These are phyloP conservation scores for Hetaerina titia DNA, from an alignment of 2,888 invertebrate species.

Conservation along the genomic window DNA sequence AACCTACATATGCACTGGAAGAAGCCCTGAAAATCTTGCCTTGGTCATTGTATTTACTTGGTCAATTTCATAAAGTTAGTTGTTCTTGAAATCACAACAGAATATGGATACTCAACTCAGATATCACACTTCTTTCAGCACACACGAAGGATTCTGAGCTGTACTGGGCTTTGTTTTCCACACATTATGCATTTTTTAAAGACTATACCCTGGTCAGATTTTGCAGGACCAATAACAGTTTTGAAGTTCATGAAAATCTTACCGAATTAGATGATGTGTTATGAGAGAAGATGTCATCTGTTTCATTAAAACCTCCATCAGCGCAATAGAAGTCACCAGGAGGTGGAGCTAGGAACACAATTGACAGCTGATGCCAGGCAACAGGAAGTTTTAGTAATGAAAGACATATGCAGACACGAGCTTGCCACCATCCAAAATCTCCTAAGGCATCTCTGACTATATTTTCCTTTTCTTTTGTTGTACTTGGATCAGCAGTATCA, in stretches of 20 bases:
- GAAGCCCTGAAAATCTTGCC: too few relatives aligned
- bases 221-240: neutral
- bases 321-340: conserved; percentile 81
- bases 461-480: conserved; percentile 72
- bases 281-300: conserved; percentile 71
- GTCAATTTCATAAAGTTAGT: too few relatives aligned
- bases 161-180: neutral
- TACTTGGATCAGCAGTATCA: neutral
- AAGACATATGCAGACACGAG: conserved; percentile 79
- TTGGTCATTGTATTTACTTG: too few relatives aligned
- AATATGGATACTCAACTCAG: too few relatives aligned
- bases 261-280: conserved; percentile 71
- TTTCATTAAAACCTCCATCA: conserved; percentile 72
- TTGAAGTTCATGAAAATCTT: conserved; percentile 70
- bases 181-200: neutral
- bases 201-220: neutral
- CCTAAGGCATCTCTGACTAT: conserved; percentile 78
- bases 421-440: conserved; percentile 82
- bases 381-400: conserved; percentile 81
- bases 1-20: too few relatives aligned
- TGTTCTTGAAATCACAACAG: too few relatives aligned
- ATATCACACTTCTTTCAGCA: too few relatives aligned
- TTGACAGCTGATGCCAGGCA: conserved; percentile 83
- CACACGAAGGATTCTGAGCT: neutral
- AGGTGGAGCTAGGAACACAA: conserved; percentile 82